These are phyloP conservation scores for Tanytarsus gracilentus DNA, from an alignment of 2,888 invertebrate genomes.

Conservation along the genomic window DNA sequence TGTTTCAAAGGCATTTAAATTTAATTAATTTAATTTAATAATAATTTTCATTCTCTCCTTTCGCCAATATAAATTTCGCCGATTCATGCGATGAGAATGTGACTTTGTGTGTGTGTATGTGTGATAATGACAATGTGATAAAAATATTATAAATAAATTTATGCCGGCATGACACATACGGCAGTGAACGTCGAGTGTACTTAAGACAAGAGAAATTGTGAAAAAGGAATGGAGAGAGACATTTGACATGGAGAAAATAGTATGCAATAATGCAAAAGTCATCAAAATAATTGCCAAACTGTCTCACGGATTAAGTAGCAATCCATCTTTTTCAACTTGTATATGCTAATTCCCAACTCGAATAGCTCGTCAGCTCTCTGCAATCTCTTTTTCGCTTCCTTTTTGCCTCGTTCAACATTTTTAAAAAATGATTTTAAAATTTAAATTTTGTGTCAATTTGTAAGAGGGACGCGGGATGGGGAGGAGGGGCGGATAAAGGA, in stretches of 20 bases:
- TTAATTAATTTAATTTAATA: too few species aligned
- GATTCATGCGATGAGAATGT: too few species aligned
- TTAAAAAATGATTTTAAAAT: slow-evolving; percentile 26
- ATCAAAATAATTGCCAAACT: slow-evolving; percentile 24
- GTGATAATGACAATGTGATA: too few species aligned
- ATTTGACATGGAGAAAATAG: background rate
- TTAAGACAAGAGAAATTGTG: background rate
- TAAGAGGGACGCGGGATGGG: background rate
- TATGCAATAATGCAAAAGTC: slow-evolving; percentile 6
- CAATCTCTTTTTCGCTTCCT: too few species aligned
- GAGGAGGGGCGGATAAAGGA: background rate
- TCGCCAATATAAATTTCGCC: too few species aligned
- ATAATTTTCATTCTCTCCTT: too few species aligned
- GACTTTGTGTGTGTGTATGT: too few species aligned
- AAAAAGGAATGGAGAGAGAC: background rate
- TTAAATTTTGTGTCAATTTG: slow-evolving; percentile 23
- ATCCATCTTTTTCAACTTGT: slow-evolving; percentile 23
- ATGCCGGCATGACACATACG: too few species aligned
- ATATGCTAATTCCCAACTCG: background rate
- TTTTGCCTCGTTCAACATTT: too few species aligned
- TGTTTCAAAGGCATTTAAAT: too few species aligned
- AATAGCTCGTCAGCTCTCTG: slow-evolving; percentile 1
- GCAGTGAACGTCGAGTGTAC: too few species aligned
- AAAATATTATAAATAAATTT: too few species aligned
- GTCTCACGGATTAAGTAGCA: slow-evolving; percentile 19